Evolutionary conservation across 2,888 invertebrate species (phyloP), one percentile per base, ranked within the genome.

Genomic region (Drosophila maculinotata): DNA sequence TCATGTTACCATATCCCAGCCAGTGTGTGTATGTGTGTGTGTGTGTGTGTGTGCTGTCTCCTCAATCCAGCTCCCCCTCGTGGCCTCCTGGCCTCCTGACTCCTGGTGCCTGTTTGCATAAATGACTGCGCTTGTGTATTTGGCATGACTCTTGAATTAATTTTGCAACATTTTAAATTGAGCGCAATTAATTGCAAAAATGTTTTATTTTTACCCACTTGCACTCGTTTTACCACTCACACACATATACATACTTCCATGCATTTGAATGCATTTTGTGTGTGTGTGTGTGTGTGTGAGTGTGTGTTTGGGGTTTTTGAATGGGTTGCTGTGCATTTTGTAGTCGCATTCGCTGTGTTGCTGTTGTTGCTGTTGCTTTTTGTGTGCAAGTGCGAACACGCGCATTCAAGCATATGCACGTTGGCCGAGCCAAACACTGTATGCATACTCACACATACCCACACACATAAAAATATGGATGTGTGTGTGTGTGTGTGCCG

Each of bases 141-240:
- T 86, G 87, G 87, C 87, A 85, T 87, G 85, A 86, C 87, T 84
- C 88, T 85, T 88, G 89, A 89, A 90, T 89, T 89, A 89, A 89
- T 89, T 89, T 89, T 89, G 89, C 90, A 90, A 89, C 89, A 90
- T 90, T 89, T 89, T 89, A 89, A 89, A 89, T 89, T 89, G 89
- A 89, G 89, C 89, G 90, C 89, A 90, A 89, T 89, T 89, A 90
- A 89, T 89, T 89, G 84, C 87, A 82, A 87, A 89, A 82, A 88
- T 85, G 87, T 88, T 88, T 87, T 84, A 84, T 84, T 87, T 84
- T 82, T 70, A 59, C 65, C 81, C 83, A 84, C 86, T 87, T 87
- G 83, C 86, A 79, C 77, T 82, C 88, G 76, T 79, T 82, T 82
- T 63, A 31, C 58, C 57, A 64, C 65, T 54, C 64, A 36, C 60